Percentiles rank a stretch among this genome's conserved stretches.
Evolutionary conservation across 2,797 vertebrate genomes (phyloP).

Genomic region (Eulemur albifrons): DNA sequence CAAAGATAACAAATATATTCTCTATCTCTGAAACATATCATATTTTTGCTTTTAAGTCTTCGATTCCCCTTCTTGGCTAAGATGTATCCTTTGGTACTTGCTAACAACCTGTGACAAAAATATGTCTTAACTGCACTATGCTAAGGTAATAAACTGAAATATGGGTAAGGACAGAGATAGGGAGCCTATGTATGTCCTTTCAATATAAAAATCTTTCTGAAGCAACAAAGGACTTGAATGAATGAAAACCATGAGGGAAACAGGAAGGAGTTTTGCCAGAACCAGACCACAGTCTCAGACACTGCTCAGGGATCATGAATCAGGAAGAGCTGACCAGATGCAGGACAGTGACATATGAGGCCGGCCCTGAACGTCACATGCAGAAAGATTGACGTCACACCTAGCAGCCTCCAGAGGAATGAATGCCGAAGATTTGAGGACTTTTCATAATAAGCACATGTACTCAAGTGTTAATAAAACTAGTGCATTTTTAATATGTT

Average conservation of each 20-base stretch:
- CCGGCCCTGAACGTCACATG: neutral
- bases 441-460: neutral
- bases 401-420: neutral
- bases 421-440: neutral
- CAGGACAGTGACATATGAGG: neutral
- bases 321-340: no score
- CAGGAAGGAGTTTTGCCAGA: neutral
- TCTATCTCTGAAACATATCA: neutral
- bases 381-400: no score
- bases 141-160: neutral
- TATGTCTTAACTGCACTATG: neutral
- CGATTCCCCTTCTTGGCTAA: neutral
- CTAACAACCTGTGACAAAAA: neutral
- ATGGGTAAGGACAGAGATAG: neutral
- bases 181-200: neutral
- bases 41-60: neutral
- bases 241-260: neutral
- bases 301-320: no score
- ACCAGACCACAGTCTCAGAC: neutral
- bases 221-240: neutral
- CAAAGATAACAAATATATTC: neutral
- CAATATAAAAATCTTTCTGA: neutral
- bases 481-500: neutral
- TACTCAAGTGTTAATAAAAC: neutral
- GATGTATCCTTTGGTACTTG: neutral